Evolutionary conservation across 2,888 invertebrate genomes (phyloP).

Genomic region (Thera obeliscata): DNA sequence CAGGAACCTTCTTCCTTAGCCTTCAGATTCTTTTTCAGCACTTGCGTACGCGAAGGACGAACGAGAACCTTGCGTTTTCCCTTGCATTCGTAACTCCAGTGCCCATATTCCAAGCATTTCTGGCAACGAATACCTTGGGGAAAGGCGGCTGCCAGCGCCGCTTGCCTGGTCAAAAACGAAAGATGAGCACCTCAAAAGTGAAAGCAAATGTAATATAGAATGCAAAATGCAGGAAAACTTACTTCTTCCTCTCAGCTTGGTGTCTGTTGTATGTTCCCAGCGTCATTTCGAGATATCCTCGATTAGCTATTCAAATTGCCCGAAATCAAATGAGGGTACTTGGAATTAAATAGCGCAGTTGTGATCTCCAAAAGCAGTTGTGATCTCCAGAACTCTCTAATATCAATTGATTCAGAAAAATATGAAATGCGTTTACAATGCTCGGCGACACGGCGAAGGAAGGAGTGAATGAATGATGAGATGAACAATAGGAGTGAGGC

Average conservation of each 20-base stretch:
- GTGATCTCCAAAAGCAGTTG: slow-evolving; percentile 26
- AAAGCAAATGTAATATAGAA: slow-evolving; percentile 15
- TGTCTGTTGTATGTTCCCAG: slow-evolving; percentile 79
- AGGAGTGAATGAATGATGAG: too few species aligned
- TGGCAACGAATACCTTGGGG: slow-evolving; percentile 94
- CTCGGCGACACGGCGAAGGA: too few species aligned
- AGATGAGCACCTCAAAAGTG: slow-evolving; percentile 29
- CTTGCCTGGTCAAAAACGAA: slow-evolving; percentile 70
- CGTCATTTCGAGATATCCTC: slow-evolving; percentile 63
- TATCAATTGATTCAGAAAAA: slow-evolving; percentile 51
- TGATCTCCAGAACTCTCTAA: slow-evolving; percentile 42
- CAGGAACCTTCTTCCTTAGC: slow-evolving; percentile 66
- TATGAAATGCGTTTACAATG: slow-evolving; percentile 41
- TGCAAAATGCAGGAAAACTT: slow-evolving; percentile 41
- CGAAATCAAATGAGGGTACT: slow-evolving; percentile 42
- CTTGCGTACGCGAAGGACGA: slow-evolving; percentile 92
- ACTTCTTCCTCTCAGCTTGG: slow-evolving; percentile 77
- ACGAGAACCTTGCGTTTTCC: slow-evolving; percentile 95
- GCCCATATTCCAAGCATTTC: slow-evolving; percentile 95
- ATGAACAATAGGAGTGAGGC: too few species aligned
- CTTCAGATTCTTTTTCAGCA: slow-evolving; percentile 87
- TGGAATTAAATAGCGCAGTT: slow-evolving; percentile 26
- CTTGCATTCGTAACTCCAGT: slow-evolving; percentile 97
- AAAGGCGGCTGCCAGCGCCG: slow-evolving; percentile 86
- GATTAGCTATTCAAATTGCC: slow-evolving; percentile 10